Evolutionary conservation across 2,888 invertebrate species (phyloP), one percentile per base, ranked within the genome.

Genomic region (Apodemia zela): DNA sequence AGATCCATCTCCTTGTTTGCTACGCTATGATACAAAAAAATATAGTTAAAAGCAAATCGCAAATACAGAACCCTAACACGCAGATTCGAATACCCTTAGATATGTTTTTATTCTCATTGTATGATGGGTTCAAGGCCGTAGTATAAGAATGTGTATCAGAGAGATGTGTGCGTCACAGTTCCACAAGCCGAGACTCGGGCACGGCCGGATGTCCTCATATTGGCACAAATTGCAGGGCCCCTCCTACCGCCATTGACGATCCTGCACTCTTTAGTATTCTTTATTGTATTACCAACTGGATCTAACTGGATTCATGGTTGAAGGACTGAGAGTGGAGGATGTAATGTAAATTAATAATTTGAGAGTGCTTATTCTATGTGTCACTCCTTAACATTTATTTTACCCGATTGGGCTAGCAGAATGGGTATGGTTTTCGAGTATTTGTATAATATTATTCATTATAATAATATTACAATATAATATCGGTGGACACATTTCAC

Each of bases 181-280:
- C 21, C 42, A 42, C 15, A 42, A 15, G 15, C 42, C 15, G 15
- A 51, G 62, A 18, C 49, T 49, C 68, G 61, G 81, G 79, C 75
- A 77, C 70, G 78, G 72, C 84, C 80, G 84, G 84, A 84, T 75
- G 78, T 79, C 73, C 76, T 76, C 73, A 77, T 80, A 74, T 74
- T 72, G 72, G 73, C 71, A 67, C 71, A 75, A 73, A 76, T 74
- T 74, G 70, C 68, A 67, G 68, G 69, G 73, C 72, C 75, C 74
- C 71, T 75, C 75, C 74, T 70, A 51, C 65, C 61, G 65, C 67
- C 66, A 64, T 68, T 58, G 61, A 63, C 65, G 67, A 66, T 63
- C 38, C 68, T 66, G 65, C 60, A 70, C 65, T 69, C 59, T 51
- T 68, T 66, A 57, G 66, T 66, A 57, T 58, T 38, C 38, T 38